Base-by-base conservation (phyloP, 2,888 invertebrate genomes). In the Xylota segnis region DNA sequence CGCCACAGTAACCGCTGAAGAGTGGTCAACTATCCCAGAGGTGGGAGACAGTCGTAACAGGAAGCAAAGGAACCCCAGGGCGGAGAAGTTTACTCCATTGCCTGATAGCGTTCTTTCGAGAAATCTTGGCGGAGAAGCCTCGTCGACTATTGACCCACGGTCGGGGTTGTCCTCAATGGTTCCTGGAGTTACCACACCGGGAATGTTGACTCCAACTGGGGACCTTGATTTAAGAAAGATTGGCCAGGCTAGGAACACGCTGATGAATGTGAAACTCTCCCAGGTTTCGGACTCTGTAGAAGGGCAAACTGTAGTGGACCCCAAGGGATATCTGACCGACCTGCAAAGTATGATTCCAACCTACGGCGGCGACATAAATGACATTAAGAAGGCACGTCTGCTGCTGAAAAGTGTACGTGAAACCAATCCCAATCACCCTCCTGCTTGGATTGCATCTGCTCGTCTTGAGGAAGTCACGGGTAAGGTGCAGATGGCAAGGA, bases 371-470 rank as follows among this genome's bases (percentile, higher is more conserved):
- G 99, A 99, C 91, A 98, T 99, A 50, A 98, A 98, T 91, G 99
- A 99, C 90, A 98, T 99, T 12, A 99, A 99, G 91, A 99, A 99
- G 91, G 99, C 99, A 0, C 94, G 99, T 75, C 93, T 99, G 72
- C 92, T 99, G 47, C 92, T 99, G 47, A 99, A 99, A 91, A 99
- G 98, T 63, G 99, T 99, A 0, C 94, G 99, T 63, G 97, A 97
- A 90, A 99, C 99, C 0, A 99, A 99, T 93, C 99, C 99, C 0
- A 98, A 98, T 91, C 99, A 99, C 94, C 98, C 99, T 0, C 99
- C 99, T 0, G 99, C 99, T 6, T 99, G 99, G 99, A 98, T 99
- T 89, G 99, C 99, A 10, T 99, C 98, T 87, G 99, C 99, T 0
- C 94, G 99, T 87, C 93, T 99, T 71, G 99, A 99, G 92, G 99